Evolutionary conservation across 64 coral and sea anemone genomes (phyloP), one percentile per base, ranked within the genome.

Genomic region (Montipora foliosa): DNA sequence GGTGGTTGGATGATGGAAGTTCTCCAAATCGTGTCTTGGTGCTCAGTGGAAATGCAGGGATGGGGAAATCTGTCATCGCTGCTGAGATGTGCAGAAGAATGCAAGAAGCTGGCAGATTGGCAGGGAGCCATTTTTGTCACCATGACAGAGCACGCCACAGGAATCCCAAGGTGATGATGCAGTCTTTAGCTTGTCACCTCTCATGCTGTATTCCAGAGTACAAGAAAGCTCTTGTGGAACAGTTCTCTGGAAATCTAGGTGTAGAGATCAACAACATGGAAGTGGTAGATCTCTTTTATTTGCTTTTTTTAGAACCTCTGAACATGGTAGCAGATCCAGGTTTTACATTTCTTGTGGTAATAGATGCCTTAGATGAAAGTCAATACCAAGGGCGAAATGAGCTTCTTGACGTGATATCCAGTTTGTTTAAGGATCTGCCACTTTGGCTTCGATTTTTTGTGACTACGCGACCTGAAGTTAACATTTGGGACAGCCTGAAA

Each of bases 101-200:
- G 78, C 46, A 82, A 59, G 46, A 69, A 13, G 19, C 78, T 15
- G 57, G 70, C 58, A 51, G 71, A 67, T 83, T 95, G 44, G 77
- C 74, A 19, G 94, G 74, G 46, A 67, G 64, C 47, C 89, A 91
- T 48, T 91, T 91, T 37, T 91, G 89, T 46, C 78, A 91, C 11
- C 89, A 91, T 49, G 45, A 72, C 49, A 91, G 52, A 6, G 67
- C 89, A 19, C 89, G 79, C 55, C 60, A 82, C 64, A 81, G 72
- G 19, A 91, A 91, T 57, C 66, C 78, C 15, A 81, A 83, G 66
- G 21, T 91, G 20, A 91, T 91, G 89, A 46, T 82, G 8, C 89
- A 91, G 78, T 91, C 89, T 8, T 72, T 91, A 46, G 89, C 89
- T 14, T 74, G 67, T 57, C 79, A 81, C 8, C 60, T 91, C 61